phyloP scores from a whole-genome alignment of 2,888 invertebrate genomes.

The Fragum whitleyi region DNA sequence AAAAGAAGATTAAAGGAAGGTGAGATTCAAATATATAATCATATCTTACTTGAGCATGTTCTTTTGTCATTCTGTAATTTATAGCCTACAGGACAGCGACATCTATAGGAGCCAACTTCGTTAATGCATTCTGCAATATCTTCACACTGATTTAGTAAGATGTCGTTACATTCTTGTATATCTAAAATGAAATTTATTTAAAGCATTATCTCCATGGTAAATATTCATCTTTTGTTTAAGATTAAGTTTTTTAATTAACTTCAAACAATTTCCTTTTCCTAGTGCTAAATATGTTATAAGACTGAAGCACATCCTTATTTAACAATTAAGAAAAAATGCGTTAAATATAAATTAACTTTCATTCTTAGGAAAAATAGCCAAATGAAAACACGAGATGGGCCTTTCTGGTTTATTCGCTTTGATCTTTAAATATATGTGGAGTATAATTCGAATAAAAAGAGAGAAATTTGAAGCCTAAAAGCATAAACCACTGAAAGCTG shows the following conservation, averaged over 20 bases:
- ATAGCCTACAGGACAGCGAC: constrained; percentile 38
- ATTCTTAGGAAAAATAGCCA: too few relatives aligned
- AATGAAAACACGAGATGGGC: too few relatives aligned
- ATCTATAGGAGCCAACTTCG: constrained; percentile 28
- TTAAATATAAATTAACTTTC: too few relatives aligned
- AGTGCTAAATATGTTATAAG: not conserved
- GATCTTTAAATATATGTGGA: too few relatives aligned
- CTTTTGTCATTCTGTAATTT: constrained; percentile 35
- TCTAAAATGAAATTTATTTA: constrained; percentile 24
- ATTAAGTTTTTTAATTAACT: not conserved
- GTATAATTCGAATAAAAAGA: too few relatives aligned
- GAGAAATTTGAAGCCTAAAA: too few relatives aligned
- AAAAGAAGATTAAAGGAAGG: too few relatives aligned
- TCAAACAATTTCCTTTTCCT: not conserved
- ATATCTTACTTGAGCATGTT: constrained; percentile 28
- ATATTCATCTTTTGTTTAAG: not conserved
- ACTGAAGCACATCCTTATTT: too few relatives aligned
- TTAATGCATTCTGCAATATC: constrained; percentile 23
- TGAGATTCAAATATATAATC: too few relatives aligned
- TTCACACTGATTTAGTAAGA: not conserved
- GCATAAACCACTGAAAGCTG: too few relatives aligned
- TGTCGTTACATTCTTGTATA: constrained; percentile 31
- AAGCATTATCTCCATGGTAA: not conserved
- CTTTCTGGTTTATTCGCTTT: too few relatives aligned
- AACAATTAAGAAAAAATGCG: too few relatives aligned